A percentile compares a stretch with the other conserved stretches of the same genome.
Evolutionary conservation across 2,113 vertebrate species (phyloP).

Genomic region (Cyphomyrus discorhynchus): DNA sequence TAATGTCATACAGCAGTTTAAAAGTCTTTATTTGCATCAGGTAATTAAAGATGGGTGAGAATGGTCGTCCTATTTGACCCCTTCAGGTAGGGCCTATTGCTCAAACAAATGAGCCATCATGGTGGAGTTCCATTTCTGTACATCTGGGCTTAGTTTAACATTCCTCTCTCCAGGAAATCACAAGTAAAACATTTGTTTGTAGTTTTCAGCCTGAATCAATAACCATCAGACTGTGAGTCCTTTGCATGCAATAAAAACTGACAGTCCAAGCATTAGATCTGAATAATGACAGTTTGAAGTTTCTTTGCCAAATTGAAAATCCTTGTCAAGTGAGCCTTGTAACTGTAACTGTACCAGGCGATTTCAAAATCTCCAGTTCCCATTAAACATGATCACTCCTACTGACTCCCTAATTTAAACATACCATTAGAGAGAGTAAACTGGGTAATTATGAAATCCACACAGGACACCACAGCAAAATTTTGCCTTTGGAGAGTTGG

Average conservation of each 20-base stretch:
- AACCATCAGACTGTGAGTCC: constrained; percentile 43
- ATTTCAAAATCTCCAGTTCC: constrained; percentile 9
- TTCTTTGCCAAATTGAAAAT: constrained; percentile 31
- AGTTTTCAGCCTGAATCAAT: constrained; percentile 58
- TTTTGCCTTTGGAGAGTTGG: constrained; percentile 6
- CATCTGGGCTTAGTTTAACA: constrained; percentile 61
- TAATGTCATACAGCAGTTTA: neutral
- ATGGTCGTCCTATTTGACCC: neutral
- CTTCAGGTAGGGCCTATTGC: neutral
- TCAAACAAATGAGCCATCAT: neutral
- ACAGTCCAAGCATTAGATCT: constrained; percentile 45
- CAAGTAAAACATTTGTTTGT: constrained; percentile 61
- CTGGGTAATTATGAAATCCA: constrained; percentile 7
- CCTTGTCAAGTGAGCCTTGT: neutral
- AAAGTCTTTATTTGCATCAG: constrained; percentile 7
- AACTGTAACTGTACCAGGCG: neutral
- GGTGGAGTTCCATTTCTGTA: neutral
- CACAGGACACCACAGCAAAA: neutral
- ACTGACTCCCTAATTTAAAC: constrained; percentile 10
- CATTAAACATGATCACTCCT: constrained; percentile 1
- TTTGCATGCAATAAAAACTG: constrained; percentile 48
- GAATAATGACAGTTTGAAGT: constrained; percentile 48
- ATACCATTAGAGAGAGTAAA: constrained; percentile 13
- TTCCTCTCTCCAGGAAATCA: constrained; percentile 46
- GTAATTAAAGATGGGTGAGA: constrained; percentile 1